phyloP scores from a whole-genome alignment of 2,113 vertebrate species.

The Galbula dea region DNA sequence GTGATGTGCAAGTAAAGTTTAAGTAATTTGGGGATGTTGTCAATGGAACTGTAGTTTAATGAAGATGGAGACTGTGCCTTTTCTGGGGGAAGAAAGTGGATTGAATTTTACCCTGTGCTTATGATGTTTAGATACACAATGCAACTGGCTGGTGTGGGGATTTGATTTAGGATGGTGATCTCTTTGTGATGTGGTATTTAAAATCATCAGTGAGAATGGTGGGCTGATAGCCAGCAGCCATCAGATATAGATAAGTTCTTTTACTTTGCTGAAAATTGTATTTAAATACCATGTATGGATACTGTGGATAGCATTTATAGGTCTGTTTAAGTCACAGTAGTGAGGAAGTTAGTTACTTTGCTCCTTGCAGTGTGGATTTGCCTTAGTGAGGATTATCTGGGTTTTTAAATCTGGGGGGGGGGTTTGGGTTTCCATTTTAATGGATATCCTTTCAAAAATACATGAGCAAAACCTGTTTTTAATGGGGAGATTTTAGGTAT shows the following conservation, averaged over 20 bases:
- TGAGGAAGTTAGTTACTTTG: background rate
- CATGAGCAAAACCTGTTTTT: background rate
- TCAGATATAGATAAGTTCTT: background rate
- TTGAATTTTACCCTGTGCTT: background rate
- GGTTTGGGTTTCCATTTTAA: background rate
- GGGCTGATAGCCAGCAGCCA: background rate
- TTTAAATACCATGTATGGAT: background rate
- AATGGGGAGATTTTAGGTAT: background rate
- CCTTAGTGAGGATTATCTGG: background rate
- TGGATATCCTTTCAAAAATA: background rate
- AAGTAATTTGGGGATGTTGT: background rate
- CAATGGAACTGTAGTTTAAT: background rate
- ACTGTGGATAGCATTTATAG: background rate
- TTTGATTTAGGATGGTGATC: background rate
- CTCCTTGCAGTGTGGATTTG: background rate
- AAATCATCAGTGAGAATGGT: background rate
- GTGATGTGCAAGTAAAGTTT: background rate
- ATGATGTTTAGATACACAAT: background rate
- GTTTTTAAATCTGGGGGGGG: background rate
- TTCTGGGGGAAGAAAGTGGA: background rate
- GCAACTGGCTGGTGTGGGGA: background rate
- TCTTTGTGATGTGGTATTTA: background rate
- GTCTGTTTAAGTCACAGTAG: background rate
- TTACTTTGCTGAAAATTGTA: background rate
- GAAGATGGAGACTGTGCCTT: background rate